These are phyloP conservation scores for Chalcosyrphus nemorum DNA, from an alignment of 2,888 invertebrate genomes.

Conservation along the genomic window DNA sequence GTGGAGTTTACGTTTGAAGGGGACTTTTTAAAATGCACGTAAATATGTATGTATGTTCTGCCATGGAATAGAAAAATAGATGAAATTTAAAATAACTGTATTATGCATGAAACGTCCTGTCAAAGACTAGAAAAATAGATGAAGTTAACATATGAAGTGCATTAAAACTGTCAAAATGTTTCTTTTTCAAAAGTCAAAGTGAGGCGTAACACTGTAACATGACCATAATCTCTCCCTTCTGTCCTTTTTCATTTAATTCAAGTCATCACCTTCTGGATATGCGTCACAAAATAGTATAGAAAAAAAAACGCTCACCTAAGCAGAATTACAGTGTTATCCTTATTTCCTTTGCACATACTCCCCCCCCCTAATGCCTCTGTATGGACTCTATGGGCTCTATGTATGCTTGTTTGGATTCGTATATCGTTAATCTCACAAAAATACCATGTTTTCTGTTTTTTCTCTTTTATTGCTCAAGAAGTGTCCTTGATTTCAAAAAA, in stretches of 20 bases:
- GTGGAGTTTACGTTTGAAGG: too few relatives aligned
- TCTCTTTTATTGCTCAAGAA: background rate
- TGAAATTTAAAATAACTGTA: too few relatives aligned
- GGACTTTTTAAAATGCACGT: too few relatives aligned
- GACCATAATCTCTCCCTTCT: background rate
- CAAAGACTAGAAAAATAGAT: too few relatives aligned
- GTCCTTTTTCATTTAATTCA: background rate
- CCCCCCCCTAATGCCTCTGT: background rate
- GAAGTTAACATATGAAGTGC: too few relatives aligned
- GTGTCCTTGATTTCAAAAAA: slow-evolving; percentile 8
- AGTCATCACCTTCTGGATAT: background rate
- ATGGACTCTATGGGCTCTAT: background rate
- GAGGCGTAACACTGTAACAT: background rate
- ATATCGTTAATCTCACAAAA: background rate
- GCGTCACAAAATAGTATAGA: background rate
- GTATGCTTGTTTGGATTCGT: background rate
- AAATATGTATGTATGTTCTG: too few relatives aligned
- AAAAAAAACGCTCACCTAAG: background rate
- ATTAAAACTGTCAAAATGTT: background rate
- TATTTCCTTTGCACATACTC: background rate
- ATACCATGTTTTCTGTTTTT: background rate
- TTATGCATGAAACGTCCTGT: too few relatives aligned
- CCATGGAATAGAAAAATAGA: too few relatives aligned
- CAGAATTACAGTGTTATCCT: background rate
- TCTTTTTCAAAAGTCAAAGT: background rate